Evolutionary conservation across 2,113 vertebrate genomes (phyloP).

Genomic region (Perca fluviatilis): DNA sequence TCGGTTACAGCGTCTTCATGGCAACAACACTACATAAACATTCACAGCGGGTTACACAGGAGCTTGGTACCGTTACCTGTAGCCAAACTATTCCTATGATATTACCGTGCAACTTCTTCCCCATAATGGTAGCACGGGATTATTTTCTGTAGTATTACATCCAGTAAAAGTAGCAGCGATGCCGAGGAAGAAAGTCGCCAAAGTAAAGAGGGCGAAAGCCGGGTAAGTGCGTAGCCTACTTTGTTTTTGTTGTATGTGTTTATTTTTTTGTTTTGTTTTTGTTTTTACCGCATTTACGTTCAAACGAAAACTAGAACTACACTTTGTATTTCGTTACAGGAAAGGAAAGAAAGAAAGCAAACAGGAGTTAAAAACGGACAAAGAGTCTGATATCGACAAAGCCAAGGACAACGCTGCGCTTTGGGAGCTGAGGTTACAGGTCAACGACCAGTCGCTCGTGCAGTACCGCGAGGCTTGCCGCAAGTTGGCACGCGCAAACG

Average conservation of each 20-base stretch:
- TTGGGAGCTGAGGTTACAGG: conserved; percentile 86
- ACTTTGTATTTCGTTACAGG: conserved; percentile 51
- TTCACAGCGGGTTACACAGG: conserved; percentile 4
- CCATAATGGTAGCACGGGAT: neutral
- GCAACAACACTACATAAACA: conserved; percentile 57
- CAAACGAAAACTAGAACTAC: neutral
- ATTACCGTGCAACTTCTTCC: neutral
- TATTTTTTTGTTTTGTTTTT: neutral
- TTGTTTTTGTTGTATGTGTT: neutral
- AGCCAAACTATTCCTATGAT: neutral
- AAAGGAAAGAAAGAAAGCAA: conserved; percentile 81
- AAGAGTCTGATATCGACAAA: conserved; percentile 82
- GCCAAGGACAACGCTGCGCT: conserved; percentile 84
- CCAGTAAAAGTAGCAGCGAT: conserved; percentile 50
- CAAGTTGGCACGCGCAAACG: conserved; percentile 82
- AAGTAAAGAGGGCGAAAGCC: conserved; percentile 78
- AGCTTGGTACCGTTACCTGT: neutral
- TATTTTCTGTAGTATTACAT: neutral
- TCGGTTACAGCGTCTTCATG: conserved; percentile 39
- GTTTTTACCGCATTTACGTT: neutral
- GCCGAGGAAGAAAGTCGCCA: conserved; percentile 81
- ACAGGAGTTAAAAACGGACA: conserved; percentile 69
- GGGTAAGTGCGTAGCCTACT: conserved; percentile 52
- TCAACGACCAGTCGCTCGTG: conserved; percentile 81
- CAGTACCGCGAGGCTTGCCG: conserved; percentile 81